phyloP scores from a whole-genome alignment of 2,888 invertebrate species.

The Oscheius sp. region DNA sequence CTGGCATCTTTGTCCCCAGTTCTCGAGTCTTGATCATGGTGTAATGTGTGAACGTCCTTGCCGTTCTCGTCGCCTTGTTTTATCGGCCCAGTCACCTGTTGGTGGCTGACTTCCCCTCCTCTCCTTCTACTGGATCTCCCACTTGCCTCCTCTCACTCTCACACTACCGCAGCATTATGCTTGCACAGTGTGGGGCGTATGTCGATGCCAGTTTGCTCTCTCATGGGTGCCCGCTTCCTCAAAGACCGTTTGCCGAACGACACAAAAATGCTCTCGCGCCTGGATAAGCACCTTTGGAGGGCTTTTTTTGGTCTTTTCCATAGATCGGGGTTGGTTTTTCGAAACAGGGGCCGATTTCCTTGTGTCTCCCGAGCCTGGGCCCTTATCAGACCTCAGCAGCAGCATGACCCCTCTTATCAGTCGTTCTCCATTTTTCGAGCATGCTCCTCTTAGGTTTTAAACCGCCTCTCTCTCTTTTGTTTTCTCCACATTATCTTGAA shows the following conservation, averaged over 20 bases:
- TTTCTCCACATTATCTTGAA: no score
- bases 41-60: constrained; percentile 36
- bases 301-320: background rate
- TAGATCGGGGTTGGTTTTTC: background rate
- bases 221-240: background rate
- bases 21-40: constrained; percentile 23
- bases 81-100: constrained; percentile 16
- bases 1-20: constrained; percentile 6
- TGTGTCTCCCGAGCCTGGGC: background rate
- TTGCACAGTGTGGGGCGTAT: constrained; percentile 8
- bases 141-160: background rate
- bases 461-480: no score
- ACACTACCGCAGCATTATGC: background rate
- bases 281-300: constrained; percentile 1
- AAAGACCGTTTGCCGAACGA: constrained; percentile 20
- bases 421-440: no score
- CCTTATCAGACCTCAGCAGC: no score
- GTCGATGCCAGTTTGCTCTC: constrained; percentile 22
- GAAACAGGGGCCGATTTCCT: background rate
- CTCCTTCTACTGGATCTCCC: background rate
- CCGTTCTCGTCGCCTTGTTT: constrained; percentile 35
- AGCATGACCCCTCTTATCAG: no score
- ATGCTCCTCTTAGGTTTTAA: no score
- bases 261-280: constrained; percentile 11
- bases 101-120: constrained; percentile 6